phyloP scores from a whole-genome alignment of 2,113 vertebrate genomes.

The Puntigrus tetrazona region DNA sequence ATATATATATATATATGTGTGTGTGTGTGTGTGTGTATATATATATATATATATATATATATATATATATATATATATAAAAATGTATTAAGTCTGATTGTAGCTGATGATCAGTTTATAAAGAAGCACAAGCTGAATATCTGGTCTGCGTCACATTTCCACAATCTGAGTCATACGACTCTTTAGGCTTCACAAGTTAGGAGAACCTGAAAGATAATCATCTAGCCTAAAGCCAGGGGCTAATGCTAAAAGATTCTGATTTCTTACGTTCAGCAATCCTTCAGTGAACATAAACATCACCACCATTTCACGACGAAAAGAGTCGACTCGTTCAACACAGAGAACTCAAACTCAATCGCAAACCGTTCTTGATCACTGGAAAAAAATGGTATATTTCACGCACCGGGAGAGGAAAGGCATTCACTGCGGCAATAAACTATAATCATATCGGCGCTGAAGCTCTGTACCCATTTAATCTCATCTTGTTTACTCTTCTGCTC shows the following conservation, averaged over 20 bases:
- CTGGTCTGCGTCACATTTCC: neutral
- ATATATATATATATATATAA: too few species aligned
- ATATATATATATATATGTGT: too few species aligned
- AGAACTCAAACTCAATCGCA: neutral
- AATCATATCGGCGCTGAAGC: neutral
- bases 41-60: too few species aligned
- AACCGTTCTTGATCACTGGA: neutral
- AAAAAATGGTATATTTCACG: neutral
- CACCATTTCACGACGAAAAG: neutral
- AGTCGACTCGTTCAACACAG: neutral
- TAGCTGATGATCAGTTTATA: neutral
- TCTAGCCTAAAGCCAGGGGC: neutral
- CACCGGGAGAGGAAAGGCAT: neutral
- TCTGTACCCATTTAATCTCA: neutral
- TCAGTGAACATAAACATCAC: neutral
- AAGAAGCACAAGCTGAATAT: neutral
- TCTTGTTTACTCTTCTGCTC: neutral
- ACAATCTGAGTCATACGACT: neutral
- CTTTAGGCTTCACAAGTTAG: neutral
- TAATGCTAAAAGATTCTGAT: neutral
- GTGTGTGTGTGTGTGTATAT: too few species aligned
- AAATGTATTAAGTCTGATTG: too few species aligned
- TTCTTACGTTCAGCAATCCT: neutral
- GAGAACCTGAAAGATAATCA: constrained; percentile 2
- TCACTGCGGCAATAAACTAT: neutral